phyloP scores from a whole-genome alignment of 2,888 invertebrate genomes.

The Sphaeridia pumilis region DNA sequence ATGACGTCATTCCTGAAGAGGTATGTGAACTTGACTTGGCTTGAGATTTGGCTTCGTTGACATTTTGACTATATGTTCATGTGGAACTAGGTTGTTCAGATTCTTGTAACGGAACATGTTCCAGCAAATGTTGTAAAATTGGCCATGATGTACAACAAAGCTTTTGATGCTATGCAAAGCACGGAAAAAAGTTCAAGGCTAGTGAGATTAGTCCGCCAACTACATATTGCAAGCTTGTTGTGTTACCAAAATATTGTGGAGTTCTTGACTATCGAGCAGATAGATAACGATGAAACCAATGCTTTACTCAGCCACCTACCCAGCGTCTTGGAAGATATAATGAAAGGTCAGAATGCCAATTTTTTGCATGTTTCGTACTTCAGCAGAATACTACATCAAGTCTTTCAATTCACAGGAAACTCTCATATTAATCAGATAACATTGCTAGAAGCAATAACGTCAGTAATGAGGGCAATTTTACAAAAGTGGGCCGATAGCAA shows the following conservation, averaged over 20 bases:
- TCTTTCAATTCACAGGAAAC: neutral
- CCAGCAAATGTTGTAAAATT: neutral
- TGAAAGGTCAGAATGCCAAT: conserved; percentile 4
- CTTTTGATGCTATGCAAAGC: too few species aligned
- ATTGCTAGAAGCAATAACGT: conserved; percentile 57
- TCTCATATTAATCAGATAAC: conserved; percentile 33
- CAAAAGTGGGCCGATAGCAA: conserved; percentile 50
- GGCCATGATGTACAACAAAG: too few species aligned
- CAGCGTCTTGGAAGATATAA: conserved; percentile 38
- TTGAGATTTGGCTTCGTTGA: neutral
- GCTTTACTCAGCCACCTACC: conserved; percentile 53
- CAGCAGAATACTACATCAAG: too few species aligned
- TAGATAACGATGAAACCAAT: too few species aligned
- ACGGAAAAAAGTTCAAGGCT: neutral
- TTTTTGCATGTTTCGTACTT: too few species aligned
- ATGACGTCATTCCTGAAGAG: conserved; percentile 1
- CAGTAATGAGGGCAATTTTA: conserved; percentile 60
- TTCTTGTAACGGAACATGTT: neutral
- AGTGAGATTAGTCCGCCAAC: conserved; percentile 36
- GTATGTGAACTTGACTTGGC: neutral
- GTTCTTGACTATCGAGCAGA: conserved; percentile 49
- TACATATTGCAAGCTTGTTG: conserved; percentile 54
- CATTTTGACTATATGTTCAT: neutral
- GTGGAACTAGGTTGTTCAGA: conserved; percentile 2
- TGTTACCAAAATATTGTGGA: conserved; percentile 59